Base-by-base conservation (phyloP, 2,888 invertebrate genomes). In the Hedychridium roseum region DNA sequence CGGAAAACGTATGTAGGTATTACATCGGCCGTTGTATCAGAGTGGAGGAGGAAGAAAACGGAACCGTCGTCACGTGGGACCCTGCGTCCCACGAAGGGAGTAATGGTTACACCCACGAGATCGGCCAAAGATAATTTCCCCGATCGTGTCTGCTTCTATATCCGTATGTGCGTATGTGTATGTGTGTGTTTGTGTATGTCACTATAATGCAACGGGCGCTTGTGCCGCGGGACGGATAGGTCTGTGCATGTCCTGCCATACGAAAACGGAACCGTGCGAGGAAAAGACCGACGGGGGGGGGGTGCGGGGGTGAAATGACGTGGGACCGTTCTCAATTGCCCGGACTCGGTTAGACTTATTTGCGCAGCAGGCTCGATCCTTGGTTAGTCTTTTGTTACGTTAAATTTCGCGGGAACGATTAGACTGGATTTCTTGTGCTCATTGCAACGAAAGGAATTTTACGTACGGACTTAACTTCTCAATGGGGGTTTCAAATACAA, bases 71-170 rank as follows among this genome's bases (percentile, higher is more conserved):
- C 30, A 5, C 23, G 23, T 23, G 23, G 23, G 23, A 23, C 23
- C 9, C 5, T 23, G 9, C 9, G 23, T 23, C 23, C 23, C 23
- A 23, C 9, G 23, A 64, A 60, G 60, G 54, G 53, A 63, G 52
- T 41, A 58, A 54, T 34, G 54, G 63, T 60, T 64, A 50, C 55
- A 60, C 60, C 60, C 51, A 53, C 54, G 51, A 51, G 62, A 63
- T 63, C 18, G 50, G 26, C 38, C 40, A 14, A 38, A 49, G 62
- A 62, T 62, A 62, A 62, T 50, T 55, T 39, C 50, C 12, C 41
- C 43, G 38, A 41, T 52, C 30, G 45, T 36, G 48, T 45, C 43
- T 40, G n/a, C n/a, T n/a, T n/a, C n/a, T n/a, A n/a, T 34, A 41
- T 27, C 43, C 17, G 42, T 50, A 7, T 26, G 12, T 40, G 2